phyloP scores from a whole-genome alignment of 2,888 invertebrate genomes.

The Apotomis turbidana region DNA sequence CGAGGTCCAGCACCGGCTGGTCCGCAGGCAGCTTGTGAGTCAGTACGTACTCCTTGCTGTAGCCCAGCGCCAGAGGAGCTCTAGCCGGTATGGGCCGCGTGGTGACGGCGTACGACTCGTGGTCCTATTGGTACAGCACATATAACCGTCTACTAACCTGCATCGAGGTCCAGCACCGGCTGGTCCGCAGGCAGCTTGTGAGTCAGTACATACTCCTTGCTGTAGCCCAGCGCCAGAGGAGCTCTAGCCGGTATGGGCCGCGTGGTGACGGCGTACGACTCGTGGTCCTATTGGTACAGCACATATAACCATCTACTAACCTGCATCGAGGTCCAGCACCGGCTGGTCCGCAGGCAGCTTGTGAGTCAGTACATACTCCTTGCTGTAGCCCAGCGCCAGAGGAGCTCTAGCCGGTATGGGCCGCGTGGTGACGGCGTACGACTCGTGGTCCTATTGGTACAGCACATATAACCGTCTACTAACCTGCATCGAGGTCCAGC shows the following conservation, averaged over 20 bases:
- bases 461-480: conserved; percentile 40
- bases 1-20: no score
- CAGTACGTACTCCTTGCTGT: no score
- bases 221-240: conserved; percentile 61
- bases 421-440: conserved; percentile 55
- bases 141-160: no score
- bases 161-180: no score
- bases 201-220: conserved; percentile 54
- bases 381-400: conserved; percentile 63
- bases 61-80: no score
- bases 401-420: conserved; percentile 54
- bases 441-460: conserved; percentile 59
- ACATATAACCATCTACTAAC: conserved; percentile 44
- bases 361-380: conserved; percentile 56
- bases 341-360: conserved; percentile 53
- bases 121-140: no score
- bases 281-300: conserved; percentile 56
- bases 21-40: no score
- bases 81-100: no score
- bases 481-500: conserved; percentile 57
- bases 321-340: conserved; percentile 55
- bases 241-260: conserved; percentile 53
- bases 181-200: conserved; percentile 49
- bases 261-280: conserved; percentile 58
- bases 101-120: no score